These are phyloP conservation scores for Eupelmus urozonus DNA, from an alignment of 2,888 invertebrate species.

Conservation along the genomic window DNA sequence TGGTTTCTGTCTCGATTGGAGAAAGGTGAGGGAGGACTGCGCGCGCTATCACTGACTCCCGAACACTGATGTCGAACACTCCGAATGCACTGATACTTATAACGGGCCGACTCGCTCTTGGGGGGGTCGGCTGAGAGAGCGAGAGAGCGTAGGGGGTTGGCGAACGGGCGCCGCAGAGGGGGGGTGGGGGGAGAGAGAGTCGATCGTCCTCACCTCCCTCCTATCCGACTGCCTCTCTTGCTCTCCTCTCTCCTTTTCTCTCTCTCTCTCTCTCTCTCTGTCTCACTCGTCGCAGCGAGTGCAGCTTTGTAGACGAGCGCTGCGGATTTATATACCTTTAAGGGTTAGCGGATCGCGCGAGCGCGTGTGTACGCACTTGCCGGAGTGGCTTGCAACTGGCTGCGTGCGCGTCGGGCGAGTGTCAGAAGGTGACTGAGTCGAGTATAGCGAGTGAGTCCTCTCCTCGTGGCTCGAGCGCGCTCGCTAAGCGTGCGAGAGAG, in stretches of 20 bases:
- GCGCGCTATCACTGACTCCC: slow-evolving; percentile 73
- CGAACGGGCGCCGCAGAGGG: slow-evolving; percentile 45
- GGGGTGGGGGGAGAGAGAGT: not conserved
- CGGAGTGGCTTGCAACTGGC: slow-evolving; percentile 57
- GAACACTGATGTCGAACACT: slow-evolving; percentile 73
- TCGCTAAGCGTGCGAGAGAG: slow-evolving; percentile 42
- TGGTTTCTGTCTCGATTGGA: no score
- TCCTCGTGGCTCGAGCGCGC: slow-evolving; percentile 51
- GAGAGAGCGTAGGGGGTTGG: slow-evolving; percentile 24
- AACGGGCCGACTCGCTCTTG: slow-evolving; percentile 57
- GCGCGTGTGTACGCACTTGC: slow-evolving; percentile 18
- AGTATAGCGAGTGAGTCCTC: slow-evolving; percentile 62
- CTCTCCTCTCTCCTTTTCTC: slow-evolving; percentile 24
- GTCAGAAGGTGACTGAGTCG: slow-evolving; percentile 75
- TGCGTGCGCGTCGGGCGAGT: slow-evolving; percentile 71
- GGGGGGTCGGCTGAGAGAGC: no score
- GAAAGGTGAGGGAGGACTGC: slow-evolving; percentile 43
- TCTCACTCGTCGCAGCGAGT: slow-evolving; percentile 31
- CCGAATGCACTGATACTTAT: slow-evolving; percentile 75
- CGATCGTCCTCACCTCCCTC: slow-evolving; percentile 13
- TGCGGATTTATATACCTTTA: no score
- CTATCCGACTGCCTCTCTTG: no score
- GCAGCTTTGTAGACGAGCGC: no score
- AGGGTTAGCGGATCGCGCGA: no score
- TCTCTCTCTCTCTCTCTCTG: slow-evolving; percentile 39